A percentile compares a stretch with the other conserved stretches of the same genome.
phyloP scores from a whole-genome alignment of 2,797 vertebrate genomes.

The Ctenopoma multispine region DNA sequence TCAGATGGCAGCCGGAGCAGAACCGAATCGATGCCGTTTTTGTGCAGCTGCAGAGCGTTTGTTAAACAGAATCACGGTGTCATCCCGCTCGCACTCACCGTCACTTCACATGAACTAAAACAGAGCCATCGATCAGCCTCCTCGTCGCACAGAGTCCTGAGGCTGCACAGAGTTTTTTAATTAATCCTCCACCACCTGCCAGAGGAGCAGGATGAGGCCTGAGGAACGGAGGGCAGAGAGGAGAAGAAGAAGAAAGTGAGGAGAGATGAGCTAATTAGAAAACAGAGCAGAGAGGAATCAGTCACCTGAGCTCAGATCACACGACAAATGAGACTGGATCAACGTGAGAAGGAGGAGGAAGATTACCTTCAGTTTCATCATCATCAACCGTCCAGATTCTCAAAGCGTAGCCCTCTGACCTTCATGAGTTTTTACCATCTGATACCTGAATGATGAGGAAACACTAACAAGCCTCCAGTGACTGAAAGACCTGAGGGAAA shows the following conservation, averaged over 20 bases:
- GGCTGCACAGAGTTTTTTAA: slow-evolving; percentile 28
- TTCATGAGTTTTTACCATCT: too few species aligned
- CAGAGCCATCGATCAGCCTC: slow-evolving; percentile 44
- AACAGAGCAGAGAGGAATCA: slow-evolving; percentile 44
- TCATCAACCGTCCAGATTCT: too few species aligned
- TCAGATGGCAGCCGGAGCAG: slow-evolving; percentile 17
- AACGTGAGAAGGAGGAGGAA: slow-evolving; percentile 11
- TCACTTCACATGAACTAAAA: slow-evolving; percentile 39
- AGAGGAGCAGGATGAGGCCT: background rate
- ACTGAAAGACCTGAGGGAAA: too few species aligned
- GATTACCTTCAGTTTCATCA: slow-evolving; percentile 35
- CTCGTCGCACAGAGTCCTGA: slow-evolving; percentile 6
- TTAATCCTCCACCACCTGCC: slow-evolving; percentile 24
- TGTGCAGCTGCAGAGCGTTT: too few species aligned
- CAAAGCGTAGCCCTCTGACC: too few species aligned
- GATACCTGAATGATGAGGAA: too few species aligned
- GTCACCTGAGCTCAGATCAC: slow-evolving; percentile 40
- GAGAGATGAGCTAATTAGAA: slow-evolving; percentile 46
- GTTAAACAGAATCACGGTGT: too few species aligned
- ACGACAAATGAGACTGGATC: slow-evolving; percentile 17
- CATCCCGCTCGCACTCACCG: background rate
- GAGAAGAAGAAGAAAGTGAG: background rate
- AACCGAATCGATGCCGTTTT: slow-evolving; percentile 19
- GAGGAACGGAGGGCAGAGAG: background rate
- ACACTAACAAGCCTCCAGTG: too few species aligned